phyloP scores from a whole-genome alignment of 30 jellyfish, hydroid and myxozoan species.

The Hydractinia echinata region DNA sequence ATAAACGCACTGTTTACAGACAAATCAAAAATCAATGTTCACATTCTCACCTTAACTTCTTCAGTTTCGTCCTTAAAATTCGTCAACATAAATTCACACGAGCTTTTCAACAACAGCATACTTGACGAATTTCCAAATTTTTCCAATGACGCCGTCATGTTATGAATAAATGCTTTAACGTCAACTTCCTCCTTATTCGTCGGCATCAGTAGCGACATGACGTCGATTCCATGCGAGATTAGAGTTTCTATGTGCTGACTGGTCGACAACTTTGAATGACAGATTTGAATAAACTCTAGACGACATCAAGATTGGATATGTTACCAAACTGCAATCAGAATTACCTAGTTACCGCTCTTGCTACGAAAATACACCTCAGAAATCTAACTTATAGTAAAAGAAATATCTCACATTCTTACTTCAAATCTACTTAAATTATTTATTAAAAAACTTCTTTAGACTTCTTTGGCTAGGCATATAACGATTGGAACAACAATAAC shows the following conservation, averaged over 20 bases:
- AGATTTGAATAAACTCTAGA: constrained; percentile 45
- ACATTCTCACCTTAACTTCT: constrained; percentile 44
- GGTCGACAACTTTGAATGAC: constrained; percentile 31
- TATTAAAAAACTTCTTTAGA: too few species aligned
- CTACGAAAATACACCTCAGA: too few species aligned
- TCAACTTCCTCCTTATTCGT: constrained; percentile 1
- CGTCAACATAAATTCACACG: constrained; percentile 44
- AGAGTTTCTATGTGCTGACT: constrained; percentile 36
- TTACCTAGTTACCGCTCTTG: too few species aligned
- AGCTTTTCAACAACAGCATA: constrained; percentile 38
- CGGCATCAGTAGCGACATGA: constrained; percentile 62
- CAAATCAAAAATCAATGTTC: too few species aligned
- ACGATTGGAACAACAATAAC: too few species aligned
- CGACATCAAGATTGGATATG: too few species aligned
- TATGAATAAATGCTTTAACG: constrained; percentile 37
- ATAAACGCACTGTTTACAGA: too few species aligned
- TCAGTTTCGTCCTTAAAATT: constrained; percentile 37
- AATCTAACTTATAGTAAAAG: too few species aligned
- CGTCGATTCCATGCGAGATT: constrained; percentile 56
- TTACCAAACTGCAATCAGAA: too few species aligned
- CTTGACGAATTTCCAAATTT: constrained; percentile 49
- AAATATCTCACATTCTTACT: too few species aligned
- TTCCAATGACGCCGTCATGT: constrained; percentile 28
- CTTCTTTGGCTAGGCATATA: too few species aligned
- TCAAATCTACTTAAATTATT: too few species aligned